Evolutionary conservation across 2,888 invertebrate species (phyloP).

Genomic region (Dicranocentrus wangi): DNA sequence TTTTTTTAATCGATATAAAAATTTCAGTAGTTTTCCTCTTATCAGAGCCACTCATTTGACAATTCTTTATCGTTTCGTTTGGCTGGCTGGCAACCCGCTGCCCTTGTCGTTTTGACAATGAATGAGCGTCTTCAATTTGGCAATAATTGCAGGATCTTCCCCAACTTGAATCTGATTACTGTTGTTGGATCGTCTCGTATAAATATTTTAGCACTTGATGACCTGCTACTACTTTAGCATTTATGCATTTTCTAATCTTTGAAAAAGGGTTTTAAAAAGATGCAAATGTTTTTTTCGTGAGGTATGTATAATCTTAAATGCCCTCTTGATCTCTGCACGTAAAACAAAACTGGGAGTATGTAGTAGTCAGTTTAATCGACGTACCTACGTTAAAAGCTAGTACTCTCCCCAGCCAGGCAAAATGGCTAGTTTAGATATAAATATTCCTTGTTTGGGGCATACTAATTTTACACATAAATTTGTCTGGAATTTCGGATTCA

Average conservation of each 20-base stretch:
- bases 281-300: slow-evolving; percentile 51
- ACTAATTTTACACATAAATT: neutral
- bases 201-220: neutral
- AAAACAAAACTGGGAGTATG: no score
- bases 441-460: neutral
- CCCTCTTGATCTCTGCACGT: slow-evolving; percentile 1
- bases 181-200: neutral
- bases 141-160: slow-evolving; percentile 13
- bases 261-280: slow-evolving; percentile 28
- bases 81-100: slow-evolving; percentile 25
- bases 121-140: neutral
- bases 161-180: slow-evolving; percentile 15
- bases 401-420: no score
- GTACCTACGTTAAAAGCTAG: no score
- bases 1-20: neutral
- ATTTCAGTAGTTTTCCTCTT: slow-evolving; percentile 15
- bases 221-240: slow-evolving; percentile 10
- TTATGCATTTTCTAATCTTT: slow-evolving; percentile 33
- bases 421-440: neutral
- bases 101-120: slow-evolving; percentile 13
- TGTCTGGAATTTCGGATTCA: slow-evolving; percentile 5
- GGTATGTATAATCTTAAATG: slow-evolving; percentile 21
- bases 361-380: no score
- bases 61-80: slow-evolving; percentile 5
- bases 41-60: slow-evolving; percentile 12